Evolutionary conservation across 2,113 vertebrate species (phyloP).

Genomic region (Ictalurus furcatus): DNA sequence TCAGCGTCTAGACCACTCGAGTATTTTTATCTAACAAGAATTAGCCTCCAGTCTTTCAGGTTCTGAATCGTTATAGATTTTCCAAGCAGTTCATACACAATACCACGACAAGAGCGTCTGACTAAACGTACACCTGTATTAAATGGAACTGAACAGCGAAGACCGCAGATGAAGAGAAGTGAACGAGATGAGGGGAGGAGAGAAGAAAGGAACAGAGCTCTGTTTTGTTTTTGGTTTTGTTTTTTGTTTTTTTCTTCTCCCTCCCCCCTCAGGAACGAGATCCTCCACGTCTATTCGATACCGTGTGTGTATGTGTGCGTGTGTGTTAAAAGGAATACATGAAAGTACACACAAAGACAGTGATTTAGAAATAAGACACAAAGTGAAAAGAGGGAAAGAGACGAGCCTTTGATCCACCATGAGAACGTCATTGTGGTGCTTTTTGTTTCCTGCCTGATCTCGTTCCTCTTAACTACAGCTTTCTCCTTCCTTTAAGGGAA

Average conservation of each 20-base stretch:
- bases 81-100: background rate
- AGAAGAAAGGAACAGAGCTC: background rate
- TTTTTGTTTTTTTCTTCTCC: background rate
- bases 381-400: background rate
- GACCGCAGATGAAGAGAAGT: background rate
- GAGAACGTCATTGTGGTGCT: conserved; percentile 39
- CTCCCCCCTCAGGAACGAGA: background rate
- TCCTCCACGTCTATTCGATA: background rate
- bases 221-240: background rate
- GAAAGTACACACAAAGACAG: conserved; percentile 30
- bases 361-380: conserved; percentile 46
- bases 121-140: background rate
- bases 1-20: background rate
- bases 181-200: background rate
- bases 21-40: background rate
- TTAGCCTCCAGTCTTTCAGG: background rate
- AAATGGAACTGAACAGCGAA: background rate
- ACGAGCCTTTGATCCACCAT: conserved; percentile 49
- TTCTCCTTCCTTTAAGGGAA: conserved; percentile 44
- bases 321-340: conserved; percentile 43
- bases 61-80: background rate
- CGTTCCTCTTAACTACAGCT: conserved; percentile 23
- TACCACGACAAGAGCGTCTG: background rate
- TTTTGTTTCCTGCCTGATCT: conserved; percentile 22
- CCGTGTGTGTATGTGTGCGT: background rate